Evolutionary conservation across 2,888 invertebrate genomes (phyloP), one percentile per base, ranked within the genome.

Genomic region (Helicoverpa assulta): DNA sequence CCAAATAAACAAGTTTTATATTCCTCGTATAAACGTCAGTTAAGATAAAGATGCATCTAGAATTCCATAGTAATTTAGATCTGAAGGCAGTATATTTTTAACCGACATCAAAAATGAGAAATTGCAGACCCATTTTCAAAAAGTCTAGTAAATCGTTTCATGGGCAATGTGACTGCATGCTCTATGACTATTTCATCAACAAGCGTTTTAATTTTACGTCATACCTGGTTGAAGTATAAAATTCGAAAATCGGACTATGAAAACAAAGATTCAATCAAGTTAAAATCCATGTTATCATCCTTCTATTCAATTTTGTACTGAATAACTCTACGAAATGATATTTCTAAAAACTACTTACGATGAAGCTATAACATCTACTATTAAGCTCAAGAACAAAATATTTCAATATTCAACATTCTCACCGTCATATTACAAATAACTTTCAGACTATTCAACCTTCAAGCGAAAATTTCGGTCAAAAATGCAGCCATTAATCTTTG

Each of bases 1-100:
- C 12, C 43, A 70, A 68, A 77, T 77, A 81, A 66, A 79, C 77
- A 68, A 60, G 51, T 60, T 80, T 75, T 59, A 67, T 67, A 37
- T 26, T 67, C 33, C 18, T 8, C 1, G 16, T 37, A 10, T 65
- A 55, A 61, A 66, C 58, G 21, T 65, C 57, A 61, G 8, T 57
- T 53, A 19, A 37, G 37, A 65, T 47, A 7, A 59, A 40, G 56
- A 58, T 29, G 16, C 50, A 26, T 58, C n/a, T 26, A 52, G 51
- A 10, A 16, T 19, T 43, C 26, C 16, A 29, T 47, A 59, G 51
- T 58, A 5, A 47, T 53, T 50, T 7, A 16, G 43, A 19, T 10
- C 12, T n/a, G 16, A 50, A 19, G 2, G 4, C n/a, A 43, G 43
- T 16, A 43, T 37, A 43, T 16, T 43, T 43, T 43, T 43, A 43